Base-by-base conservation (phyloP, 2,888 invertebrate species). In the Aelia acuminata region DNA sequence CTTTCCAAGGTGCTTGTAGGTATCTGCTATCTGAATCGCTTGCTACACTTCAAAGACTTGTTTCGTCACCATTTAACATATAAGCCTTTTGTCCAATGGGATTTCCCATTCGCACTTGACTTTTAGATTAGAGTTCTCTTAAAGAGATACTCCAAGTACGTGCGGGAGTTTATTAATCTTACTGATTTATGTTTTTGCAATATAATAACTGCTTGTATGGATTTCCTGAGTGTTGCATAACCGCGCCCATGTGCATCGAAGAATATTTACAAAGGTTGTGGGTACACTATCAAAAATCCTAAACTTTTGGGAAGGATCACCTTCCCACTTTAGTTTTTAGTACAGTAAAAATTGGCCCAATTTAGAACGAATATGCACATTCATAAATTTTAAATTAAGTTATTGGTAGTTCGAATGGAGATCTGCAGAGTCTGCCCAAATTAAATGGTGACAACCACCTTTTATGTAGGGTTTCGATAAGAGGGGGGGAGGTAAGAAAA, bases 11-110 rank as follows among this genome's bases (percentile, higher is more conserved):
- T 70, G 20, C 63, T 70, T 70, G 63, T 70, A 70, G 63, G 63
- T 18, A n/a, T 35, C 63, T 35, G 63, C 31, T 35, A 31, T 70
- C 18, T 35, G 63, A 31, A 70, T 35, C 4, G 63, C 18, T 70
- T 70, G 63, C 5, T 0, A 70, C 63, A 70, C 26, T 35, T 35
- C 7, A 7, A n/a, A 35, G 31, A 1, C 18, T 20, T 35, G 63
- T 70, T 70, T 70, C 63, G 11, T 70, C 63, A 57, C 26, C 57
- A 70, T 70, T 70, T 35, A 70, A 70, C 63, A 70, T 70, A 31
- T 70, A 70, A 70, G 63, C 63, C 63, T 70, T 70, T 70, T 70
- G 63, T 70, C 35, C 63, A 20, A 70, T 70, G 63, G 63, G 35
- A 35, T 70, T 70, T 70, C 63, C 31, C 63, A 70, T 35, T 35